A percentile compares a stretch with the other conserved stretches of the same genome.
Evolutionary conservation across 2,797 vertebrate species (phyloP).

Genomic region (Hippopotamyrus pictus): DNA sequence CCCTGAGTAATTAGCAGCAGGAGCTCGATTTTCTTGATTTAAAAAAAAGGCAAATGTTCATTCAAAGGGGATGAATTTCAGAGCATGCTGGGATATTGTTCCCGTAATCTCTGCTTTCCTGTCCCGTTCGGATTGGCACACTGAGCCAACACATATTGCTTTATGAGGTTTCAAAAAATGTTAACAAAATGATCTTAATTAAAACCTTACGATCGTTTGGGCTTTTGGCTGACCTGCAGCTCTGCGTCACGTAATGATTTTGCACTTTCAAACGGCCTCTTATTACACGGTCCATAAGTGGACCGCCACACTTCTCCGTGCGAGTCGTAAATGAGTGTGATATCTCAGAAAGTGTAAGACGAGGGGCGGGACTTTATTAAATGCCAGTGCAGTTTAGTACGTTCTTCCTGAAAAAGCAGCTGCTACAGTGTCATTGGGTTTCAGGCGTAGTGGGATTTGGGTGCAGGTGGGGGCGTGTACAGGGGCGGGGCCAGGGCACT

Average conservation of each 20-base stretch:
- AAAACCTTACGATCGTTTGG: neutral
- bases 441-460: neutral
- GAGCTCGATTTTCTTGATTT: neutral
- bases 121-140: neutral
- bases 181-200: neutral
- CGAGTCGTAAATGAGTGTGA: neutral
- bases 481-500: neutral
- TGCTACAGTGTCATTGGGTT: neutral
- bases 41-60: neutral
- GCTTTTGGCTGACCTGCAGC: neutral
- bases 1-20: slow-evolving; percentile 14
- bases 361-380: neutral
- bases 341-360: neutral
- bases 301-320: neutral
- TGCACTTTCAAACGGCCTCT: neutral
- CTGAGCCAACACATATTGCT: neutral
- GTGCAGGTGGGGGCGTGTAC: neutral
- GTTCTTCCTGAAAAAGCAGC: neutral
- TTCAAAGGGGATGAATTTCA: neutral
- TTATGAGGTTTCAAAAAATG: neutral
- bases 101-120: neutral
- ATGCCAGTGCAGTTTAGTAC: neutral
- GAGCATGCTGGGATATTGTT: neutral
- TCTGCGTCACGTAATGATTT: neutral
- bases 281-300: neutral